phyloP scores from a whole-genome alignment of 2,888 invertebrate genomes.

The Notodromas monacha region DNA sequence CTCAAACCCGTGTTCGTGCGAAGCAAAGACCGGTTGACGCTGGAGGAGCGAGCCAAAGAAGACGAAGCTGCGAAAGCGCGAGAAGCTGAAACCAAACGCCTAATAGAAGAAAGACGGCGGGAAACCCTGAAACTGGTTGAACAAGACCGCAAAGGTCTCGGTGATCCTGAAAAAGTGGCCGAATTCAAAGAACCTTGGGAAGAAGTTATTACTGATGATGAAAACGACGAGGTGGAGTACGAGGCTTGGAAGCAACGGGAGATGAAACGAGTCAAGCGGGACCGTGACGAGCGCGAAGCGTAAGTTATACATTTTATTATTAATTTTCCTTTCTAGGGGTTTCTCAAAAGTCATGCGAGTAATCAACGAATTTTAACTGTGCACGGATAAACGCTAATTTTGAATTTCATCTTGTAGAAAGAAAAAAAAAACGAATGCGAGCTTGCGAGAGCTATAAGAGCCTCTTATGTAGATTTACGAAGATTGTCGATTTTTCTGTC shows the following conservation, averaged over 20 bases:
- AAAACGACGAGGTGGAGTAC: conserved; percentile 80
- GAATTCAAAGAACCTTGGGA: conserved; percentile 24
- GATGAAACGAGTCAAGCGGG: conserved; percentile 73
- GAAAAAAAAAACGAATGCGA: too few relatives aligned
- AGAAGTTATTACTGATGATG: conserved; percentile 70
- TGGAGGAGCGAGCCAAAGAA: conserved; percentile 73
- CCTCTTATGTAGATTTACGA: too few relatives aligned
- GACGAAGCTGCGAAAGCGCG: conserved; percentile 45
- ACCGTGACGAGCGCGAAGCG: conserved; percentile 76
- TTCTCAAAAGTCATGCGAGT: conserved; percentile 7
- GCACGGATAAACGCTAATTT: background rate
- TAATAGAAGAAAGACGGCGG: conserved; percentile 54
- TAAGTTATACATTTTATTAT: conserved; percentile 21
- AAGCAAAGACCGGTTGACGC: conserved; percentile 69
- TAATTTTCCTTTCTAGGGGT: too few relatives aligned
- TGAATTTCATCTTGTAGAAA: background rate
- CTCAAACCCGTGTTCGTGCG: conserved; percentile 79
- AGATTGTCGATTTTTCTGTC: too few relatives aligned
- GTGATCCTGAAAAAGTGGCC: conserved; percentile 22
- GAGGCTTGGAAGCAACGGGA: conserved; percentile 94
- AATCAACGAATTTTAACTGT: conserved; percentile 4
- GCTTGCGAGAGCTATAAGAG: too few relatives aligned
- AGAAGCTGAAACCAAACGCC: conserved; percentile 44
- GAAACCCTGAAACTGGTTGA: conserved; percentile 36
- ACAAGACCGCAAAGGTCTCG: background rate